Base-by-base conservation (phyloP, 1,140 invertebrate genomes). In the Schlechtendalia chinensis region DNA sequence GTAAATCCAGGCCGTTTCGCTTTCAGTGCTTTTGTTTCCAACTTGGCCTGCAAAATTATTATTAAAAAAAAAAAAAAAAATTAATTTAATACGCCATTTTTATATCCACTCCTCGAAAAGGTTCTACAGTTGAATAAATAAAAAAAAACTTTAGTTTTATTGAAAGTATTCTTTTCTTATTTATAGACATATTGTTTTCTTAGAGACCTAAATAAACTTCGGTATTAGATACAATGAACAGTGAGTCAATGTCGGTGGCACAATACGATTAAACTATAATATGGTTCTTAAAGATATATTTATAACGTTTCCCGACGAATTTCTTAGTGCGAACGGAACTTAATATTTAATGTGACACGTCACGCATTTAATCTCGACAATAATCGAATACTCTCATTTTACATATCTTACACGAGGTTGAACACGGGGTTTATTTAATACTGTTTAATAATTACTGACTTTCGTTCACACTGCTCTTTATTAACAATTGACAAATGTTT, bases 21-120 rank as follows among this genome's bases (percentile, higher is more conserved):
- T 88, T 96, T 96, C 84, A 96, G 86, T 53, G 94, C 94, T 88
- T 96, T 96, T 83, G 94, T 96, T 89, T 96, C 94, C 83, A 96
- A 88, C 87, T 96, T 96, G 27, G 94, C 94, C 94, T 96, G 90
- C 61, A 93, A 93, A 86, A 88, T 89, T 88, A 86, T 86, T 88
- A 86, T 86, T 85, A 84, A 83, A 83, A 83, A 81, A 19, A 32
- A 1, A 14, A 29, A n/a, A 39, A 3, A 8, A 45, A 3, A 67
- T 39, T 67, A 69, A 67, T 67, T 22, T 8, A 45, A 47, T 6
- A 22, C 22, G 5, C 32, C 11, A 12, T 45, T 65, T 27, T 61
- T 58, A 24, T 58, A 65, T 65, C 29, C 19, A 47, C 12, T 47
- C 19, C 19, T 56, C 32, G 32, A 8, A 3, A n/a, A 56, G 1